Conservation (phyloP, 2,888 invertebrate genomes). For the Zygothrica quintamaculata region DNA sequence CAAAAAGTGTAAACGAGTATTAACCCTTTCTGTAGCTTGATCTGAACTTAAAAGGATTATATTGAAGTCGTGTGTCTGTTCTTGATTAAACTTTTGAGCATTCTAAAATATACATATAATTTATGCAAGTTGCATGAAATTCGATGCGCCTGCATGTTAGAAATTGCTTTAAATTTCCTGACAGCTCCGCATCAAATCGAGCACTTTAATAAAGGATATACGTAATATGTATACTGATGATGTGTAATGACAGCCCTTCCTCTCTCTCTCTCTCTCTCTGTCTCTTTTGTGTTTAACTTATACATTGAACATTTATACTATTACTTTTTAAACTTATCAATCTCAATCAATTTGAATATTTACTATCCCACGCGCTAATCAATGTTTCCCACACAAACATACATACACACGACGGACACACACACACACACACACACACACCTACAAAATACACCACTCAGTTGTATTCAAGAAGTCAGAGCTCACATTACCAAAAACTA, state of each 20-base stretch:
- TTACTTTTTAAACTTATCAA: conserved; percentile 26
- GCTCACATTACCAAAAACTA: conserved; percentile 42
- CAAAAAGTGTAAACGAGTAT: conserved; percentile 22
- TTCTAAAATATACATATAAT: conserved; percentile 60
- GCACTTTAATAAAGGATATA: conserved; percentile 14
- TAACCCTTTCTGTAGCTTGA: conserved; percentile 72
- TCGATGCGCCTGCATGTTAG: conserved; percentile 71
- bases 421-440: too few relatives aligned
- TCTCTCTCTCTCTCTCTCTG: too few relatives aligned
- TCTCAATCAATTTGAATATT: conserved; percentile 23
- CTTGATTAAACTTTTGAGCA: conserved; percentile 70
- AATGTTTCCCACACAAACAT: conserved; percentile 1
- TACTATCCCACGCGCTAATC: conserved; percentile 48
- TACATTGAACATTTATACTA: conserved; percentile 14
- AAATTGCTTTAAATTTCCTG: conserved; percentile 46
- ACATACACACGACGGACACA: too few relatives aligned
- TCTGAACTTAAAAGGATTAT: conserved; percentile 67
- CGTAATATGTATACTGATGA: neutral
- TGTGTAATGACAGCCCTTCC: neutral
- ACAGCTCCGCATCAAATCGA: conserved; percentile 46
- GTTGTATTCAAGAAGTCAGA: neutral
- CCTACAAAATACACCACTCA: neutral
- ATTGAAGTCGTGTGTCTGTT: conserved; percentile 68
- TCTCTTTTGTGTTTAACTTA: too few relatives aligned
- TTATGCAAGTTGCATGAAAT: conserved; percentile 71